Conservation (phyloP, 1,140 invertebrate genomes). For the Bombus affinis region DNA sequence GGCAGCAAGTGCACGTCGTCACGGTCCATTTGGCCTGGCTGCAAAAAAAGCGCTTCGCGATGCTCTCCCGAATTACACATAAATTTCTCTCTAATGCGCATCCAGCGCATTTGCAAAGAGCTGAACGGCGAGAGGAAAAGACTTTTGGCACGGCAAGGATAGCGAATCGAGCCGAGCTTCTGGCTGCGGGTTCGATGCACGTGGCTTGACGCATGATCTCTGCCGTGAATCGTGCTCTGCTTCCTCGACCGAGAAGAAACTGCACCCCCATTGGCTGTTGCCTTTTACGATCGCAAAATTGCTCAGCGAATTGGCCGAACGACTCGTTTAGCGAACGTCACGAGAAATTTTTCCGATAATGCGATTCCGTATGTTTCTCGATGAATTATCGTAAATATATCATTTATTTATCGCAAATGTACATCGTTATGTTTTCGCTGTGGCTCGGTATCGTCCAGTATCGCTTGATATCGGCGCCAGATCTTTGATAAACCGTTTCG, state of each 20-base stretch:
- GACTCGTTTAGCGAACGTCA: background rate
- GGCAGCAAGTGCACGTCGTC: background rate
- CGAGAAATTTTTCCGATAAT: background rate
- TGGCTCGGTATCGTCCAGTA: background rate
- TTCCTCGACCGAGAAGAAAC: background rate
- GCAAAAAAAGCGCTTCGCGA: slow-evolving; percentile 17
- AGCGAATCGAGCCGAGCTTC: background rate
- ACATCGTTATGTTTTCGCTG: slow-evolving; percentile 23
- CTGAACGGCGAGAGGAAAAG: background rate
- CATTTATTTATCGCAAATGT: slow-evolving; percentile 3
- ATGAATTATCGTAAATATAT: background rate
- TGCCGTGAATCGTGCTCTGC: background rate
- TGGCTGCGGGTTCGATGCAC: background rate
- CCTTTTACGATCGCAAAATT: slow-evolving; percentile 1
- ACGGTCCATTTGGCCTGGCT: slow-evolving; percentile 14
- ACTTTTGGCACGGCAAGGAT: slow-evolving; percentile 25
- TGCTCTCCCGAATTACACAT: slow-evolving; percentile 25
- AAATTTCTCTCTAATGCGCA: slow-evolving; percentile 33
- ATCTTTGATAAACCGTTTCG: slow-evolving; percentile 31
- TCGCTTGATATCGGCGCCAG: background rate
- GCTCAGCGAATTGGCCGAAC: background rate
- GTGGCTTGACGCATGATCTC: slow-evolving; percentile 4
- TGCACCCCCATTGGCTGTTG: background rate
- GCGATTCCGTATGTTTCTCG: slow-evolving; percentile 6
- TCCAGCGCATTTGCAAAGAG: slow-evolving; percentile 24